Percentiles rank a stretch among this genome's conserved stretches.
These are phyloP conservation scores for Conus ventricosus DNA, from an alignment of 1,140 invertebrate species.

Conservation along the genomic window DNA sequence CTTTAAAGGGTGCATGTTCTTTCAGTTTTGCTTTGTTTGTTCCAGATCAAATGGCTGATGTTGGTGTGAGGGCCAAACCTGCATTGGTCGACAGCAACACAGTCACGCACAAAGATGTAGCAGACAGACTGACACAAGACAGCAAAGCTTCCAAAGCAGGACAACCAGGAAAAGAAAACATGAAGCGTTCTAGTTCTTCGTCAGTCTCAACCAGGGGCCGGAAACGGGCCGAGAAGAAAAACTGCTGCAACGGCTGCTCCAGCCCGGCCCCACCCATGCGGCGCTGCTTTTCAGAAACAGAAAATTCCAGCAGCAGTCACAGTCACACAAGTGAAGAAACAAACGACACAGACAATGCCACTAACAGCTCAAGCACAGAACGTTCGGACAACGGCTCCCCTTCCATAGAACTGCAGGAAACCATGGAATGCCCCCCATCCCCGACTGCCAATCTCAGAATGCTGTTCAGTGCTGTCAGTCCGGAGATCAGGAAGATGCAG, in stretches of 20 bases:
- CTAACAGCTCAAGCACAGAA: background rate
- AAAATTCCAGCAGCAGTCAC: background rate
- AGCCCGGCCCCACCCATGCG: background rate
- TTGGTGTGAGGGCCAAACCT: background rate
- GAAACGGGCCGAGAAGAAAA: background rate
- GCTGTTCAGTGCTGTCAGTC: conserved; percentile 73
- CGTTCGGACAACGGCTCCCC: conserved; percentile 40
- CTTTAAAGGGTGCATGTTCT: too few relatives aligned
- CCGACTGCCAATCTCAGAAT: conserved; percentile 75
- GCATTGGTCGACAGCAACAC: background rate
- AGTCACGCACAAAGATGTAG: background rate
- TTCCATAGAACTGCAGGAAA: conserved; percentile 40
- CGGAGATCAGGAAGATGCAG: conserved; percentile 69
- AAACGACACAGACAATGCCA: background rate
- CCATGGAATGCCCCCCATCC: conserved; percentile 64
- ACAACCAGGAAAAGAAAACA: conserved; percentile 47
- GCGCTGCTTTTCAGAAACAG: conserved; percentile 21
- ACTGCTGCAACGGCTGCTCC: conserved; percentile 19
- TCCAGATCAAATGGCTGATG: conserved; percentile 27
- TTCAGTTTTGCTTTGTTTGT: background rate
- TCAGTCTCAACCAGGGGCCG: conserved; percentile 17
- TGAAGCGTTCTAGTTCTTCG: conserved; percentile 34
- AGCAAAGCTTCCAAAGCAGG: background rate
- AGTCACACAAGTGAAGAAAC: conserved; percentile 9
- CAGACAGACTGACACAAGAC: background rate